Conservation (phyloP, 2,888 invertebrate species). For the Polyommatus icarus region DNA sequence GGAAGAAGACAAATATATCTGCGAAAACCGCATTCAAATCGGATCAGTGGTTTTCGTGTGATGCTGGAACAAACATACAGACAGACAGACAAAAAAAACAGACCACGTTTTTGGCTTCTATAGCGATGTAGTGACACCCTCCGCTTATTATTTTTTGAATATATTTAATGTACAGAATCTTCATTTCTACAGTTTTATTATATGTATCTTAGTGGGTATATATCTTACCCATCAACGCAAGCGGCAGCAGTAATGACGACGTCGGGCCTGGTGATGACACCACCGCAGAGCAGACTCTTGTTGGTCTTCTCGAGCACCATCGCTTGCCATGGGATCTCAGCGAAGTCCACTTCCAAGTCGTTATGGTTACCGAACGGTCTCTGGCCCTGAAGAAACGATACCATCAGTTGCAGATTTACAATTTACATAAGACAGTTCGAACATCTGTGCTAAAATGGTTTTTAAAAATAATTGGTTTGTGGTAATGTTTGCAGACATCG, state of each 20-base stretch:
- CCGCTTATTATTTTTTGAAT: no score
- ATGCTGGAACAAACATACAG: no score
- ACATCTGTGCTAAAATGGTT: slow-evolving; percentile 15
- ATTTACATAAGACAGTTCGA: not conserved
- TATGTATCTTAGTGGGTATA: no score
- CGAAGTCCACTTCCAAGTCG: slow-evolving; percentile 84
- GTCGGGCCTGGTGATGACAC: slow-evolving; percentile 87
- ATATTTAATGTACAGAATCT: no score
- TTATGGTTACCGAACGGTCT: slow-evolving; percentile 75
- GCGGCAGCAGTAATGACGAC: slow-evolving; percentile 89
- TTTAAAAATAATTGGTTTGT: slow-evolving; percentile 15
- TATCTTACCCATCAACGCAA: slow-evolving; percentile 87
- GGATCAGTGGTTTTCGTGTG: no score
- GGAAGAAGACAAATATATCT: no score
- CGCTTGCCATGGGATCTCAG: slow-evolving; percentile 93
- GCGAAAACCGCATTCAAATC: no score
- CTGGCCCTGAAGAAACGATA: slow-evolving; percentile 37
- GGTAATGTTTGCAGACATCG: slow-evolving; percentile 20
- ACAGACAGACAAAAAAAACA: no score
- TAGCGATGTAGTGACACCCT: no score
- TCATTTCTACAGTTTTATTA: no score
- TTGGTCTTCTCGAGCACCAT: slow-evolving; percentile 88
- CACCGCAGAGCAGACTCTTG: slow-evolving; percentile 88
- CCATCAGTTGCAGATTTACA: not conserved
- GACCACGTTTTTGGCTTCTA: no score